Evolutionary conservation across 2,888 invertebrate species (phyloP).

Genomic region (Leptopilina myrica): DNA sequence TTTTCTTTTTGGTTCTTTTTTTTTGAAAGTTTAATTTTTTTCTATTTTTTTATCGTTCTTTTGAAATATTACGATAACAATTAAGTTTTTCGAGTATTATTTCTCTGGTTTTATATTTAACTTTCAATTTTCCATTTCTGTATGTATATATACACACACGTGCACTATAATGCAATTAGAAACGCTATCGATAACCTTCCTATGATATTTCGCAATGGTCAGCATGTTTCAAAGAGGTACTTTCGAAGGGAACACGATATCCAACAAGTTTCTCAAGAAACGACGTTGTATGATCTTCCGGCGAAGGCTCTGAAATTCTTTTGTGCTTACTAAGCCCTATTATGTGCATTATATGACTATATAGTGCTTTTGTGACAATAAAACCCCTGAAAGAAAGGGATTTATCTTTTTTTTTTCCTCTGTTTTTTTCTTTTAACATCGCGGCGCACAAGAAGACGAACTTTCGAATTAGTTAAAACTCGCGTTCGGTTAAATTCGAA

Average conservation of each 20-base stretch:
- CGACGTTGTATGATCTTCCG: constrained; percentile 28
- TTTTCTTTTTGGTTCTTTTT: too few species aligned
- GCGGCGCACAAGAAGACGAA: background rate
- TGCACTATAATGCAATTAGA: constrained; percentile 40
- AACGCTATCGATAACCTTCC: constrained; percentile 41
- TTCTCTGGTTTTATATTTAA: too few species aligned
- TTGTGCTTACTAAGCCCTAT: constrained; percentile 29
- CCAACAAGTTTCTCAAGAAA: constrained; percentile 40
- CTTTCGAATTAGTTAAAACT: constrained; percentile 5
- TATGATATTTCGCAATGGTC: constrained; percentile 41
- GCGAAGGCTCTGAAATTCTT: constrained; percentile 35
- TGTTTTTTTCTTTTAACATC: background rate
- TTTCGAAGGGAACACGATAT: constrained; percentile 41
- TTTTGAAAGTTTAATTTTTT: background rate
- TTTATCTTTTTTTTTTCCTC: constrained; percentile 1
- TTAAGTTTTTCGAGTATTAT: too few species aligned
- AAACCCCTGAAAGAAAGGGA: background rate
- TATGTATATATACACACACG: constrained; percentile 6
- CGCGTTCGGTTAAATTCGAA: background rate
- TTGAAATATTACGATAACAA: too few species aligned
- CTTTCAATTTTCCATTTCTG: constrained; percentile 5
- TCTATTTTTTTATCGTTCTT: background rate
- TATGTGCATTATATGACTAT: constrained; percentile 9
- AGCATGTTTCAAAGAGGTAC: constrained; percentile 35
- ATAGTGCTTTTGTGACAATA: constrained; percentile 22